phyloP scores from a whole-genome alignment of 2,113 vertebrate genomes.

The Zosterops hypoxanthus region DNA sequence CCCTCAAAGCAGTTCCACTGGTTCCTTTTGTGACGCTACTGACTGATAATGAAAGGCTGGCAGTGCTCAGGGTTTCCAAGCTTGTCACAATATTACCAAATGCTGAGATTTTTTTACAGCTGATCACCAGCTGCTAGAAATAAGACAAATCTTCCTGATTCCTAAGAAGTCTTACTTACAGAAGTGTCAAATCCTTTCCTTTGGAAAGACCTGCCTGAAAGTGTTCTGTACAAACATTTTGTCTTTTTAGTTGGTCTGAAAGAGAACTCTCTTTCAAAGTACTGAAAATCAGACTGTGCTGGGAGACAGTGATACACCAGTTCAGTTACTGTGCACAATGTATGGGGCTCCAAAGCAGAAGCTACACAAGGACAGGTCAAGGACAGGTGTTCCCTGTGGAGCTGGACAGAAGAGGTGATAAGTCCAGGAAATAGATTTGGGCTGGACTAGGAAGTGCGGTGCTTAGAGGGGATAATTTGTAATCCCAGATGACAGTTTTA shows the following conservation, averaged over 20 bases:
- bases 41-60: not conserved
- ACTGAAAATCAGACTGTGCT: not conserved
- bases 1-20: not conserved
- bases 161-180: not conserved
- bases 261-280: not conserved
- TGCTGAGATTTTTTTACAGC: not conserved
- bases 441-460: not conserved
- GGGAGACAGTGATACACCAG: not conserved
- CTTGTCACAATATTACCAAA: not conserved
- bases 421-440: not conserved
- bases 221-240: not conserved
- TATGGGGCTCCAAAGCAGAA: not conserved
- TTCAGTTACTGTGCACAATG: not conserved
- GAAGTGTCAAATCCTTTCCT: not conserved
- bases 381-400: not conserved
- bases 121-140: not conserved
- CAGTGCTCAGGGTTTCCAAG: not conserved
- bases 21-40: not conserved
- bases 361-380: not conserved
- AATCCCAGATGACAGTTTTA: conserved; percentile 17
- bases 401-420: not conserved
- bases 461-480: not conserved
- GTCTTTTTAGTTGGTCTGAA: not conserved
- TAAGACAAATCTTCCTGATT: not conserved
- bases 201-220: not conserved